Evolutionary conservation across 2,797 vertebrate genomes (phyloP), one percentile per base, ranked within the genome.

Genomic region (Takifugu rubripes): DNA sequence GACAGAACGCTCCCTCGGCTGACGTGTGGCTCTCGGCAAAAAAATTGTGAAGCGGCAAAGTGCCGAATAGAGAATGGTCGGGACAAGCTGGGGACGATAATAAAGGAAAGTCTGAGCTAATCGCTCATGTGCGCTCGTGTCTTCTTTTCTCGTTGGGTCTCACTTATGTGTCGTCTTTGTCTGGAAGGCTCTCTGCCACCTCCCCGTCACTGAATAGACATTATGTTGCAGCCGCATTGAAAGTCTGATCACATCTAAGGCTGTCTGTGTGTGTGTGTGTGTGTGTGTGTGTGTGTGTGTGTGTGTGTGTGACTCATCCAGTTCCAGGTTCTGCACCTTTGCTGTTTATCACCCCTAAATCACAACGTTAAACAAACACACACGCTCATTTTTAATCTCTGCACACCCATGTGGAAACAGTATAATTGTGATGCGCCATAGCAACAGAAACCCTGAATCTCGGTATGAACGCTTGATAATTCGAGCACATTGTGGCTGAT

Each of bases 241-340:
- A 68, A 92, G 87, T 91, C 90, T 59, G 77, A 87, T 89, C 90
- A 91, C 90, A 90, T 91, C 79, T 54, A 64, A 27, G 82, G 56
- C 61, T 9, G 44, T 46, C 16, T 46, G 44, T 46, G 44, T 5
- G 44, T 46, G 16, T 45, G 44, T 45, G 44, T 45, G 16, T 45
- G 44, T 46, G 44, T 46, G 44, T 46, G 44, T 46, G 44, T 46
- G 44, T 46, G 17, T 46, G 17, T n/a, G 17, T 21, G 17, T 46
- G 31, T 9, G 31, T 33, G 31, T 33, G 31, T 10, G 8, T 33
- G 36, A 40, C 36, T 40, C 36, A 40, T 12, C 36, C 36, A 40
- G 36, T 10, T 46, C 44, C 44, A 46, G 15, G 17, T 17, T 46
- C 44, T 46, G 44, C 17, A 40, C 36, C 36, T 40, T 12, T 40